Base-by-base conservation (phyloP, 1,140 invertebrate genomes). In the Rhysida immarginata region DNA sequence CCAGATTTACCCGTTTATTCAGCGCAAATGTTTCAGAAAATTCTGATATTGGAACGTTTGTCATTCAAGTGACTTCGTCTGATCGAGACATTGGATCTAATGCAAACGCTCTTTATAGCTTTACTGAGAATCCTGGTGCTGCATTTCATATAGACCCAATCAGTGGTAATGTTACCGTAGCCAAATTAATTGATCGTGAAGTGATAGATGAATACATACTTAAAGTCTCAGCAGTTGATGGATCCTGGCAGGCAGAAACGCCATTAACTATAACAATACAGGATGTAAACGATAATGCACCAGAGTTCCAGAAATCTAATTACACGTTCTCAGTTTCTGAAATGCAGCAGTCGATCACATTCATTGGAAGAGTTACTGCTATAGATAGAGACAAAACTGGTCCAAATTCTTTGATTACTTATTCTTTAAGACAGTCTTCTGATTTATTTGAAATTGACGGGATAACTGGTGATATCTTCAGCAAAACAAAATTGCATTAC, bases 11-110 rank as follows among this genome's bases (percentile, higher is more conserved):
- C 0, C 73, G 90, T 48, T 70, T 95, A 0, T 96, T 94, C 68
- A 91, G 85, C 64, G 86, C 91, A 0, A 94, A 94, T 66, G 88
- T 98, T 0, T 94, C 91, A 0, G 95, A 98, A 74, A 96, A 98
- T 71, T 81, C 87, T 0, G 85, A 88, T 59, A 79, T 94, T 43
- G 92, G 89, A 2, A 84, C 87, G 1, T 94, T 95, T 69, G 87
- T 99, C 0, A 86, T 96, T 51, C 79, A 79, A 66, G 85, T 97
- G 0, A 95, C 90, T 2, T 92, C 87, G 66, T 87, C 83, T 13
- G 93, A 96, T 70, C 73, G 79, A 59, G 94, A 97, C 68, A 78
- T 85, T 41, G 87, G 83, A 1, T 74, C 79, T 46, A 95, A 94
- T 72, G 87, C 88, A 0, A 89, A 91, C 68, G 89, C 85, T 1